Evolutionary conservation across 2,888 invertebrate species (phyloP), one percentile per base, ranked within the genome.

Genomic region (Mamestra brassicae): DNA sequence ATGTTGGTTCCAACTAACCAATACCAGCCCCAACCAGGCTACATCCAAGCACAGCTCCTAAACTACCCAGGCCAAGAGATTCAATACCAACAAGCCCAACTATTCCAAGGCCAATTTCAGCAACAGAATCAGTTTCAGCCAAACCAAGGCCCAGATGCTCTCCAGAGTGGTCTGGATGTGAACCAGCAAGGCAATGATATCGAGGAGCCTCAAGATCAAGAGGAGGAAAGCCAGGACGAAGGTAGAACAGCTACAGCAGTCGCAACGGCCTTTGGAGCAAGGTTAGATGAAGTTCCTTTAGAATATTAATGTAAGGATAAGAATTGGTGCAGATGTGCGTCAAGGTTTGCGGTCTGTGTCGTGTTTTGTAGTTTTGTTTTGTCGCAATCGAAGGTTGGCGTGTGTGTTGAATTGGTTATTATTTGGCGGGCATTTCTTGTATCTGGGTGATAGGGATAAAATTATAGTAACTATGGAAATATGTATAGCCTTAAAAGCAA

Each of bases 241-340:
- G 91, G 89, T n/a, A 86, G 88, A 63, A 93, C 87, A 45, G 95
- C 93, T 0, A 94, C 94, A 5, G 95, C 96, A 2, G 94, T 96
- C 0, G 96, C 96, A 3, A 96, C 95, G 54, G 95, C 95, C 76
- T 96, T 96, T 86, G 96, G 96, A 13, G 76, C 95, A 87, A 95
- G 96, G 96, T 96, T 75, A 91, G 93, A 91, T 54, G 45, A 63
- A 69, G 64, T 77, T 64, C 67, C 45, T 76, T 69, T 79, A 75
- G 89, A 90, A 93, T 92, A 81, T 81, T 85, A 90, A 90, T 88
- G 69, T 60, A 4, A 26, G 45, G 55, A 47, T 78, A 83, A 85
- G 78, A 63, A 62, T 36, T 54, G 36, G 17, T 66, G 52, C 77
- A 77, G 62, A 81, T 66, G 8, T 70, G 77, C 85, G 66, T 34